These are phyloP conservation scores for Promerops cafer DNA, from an alignment of 2,113 vertebrate genomes.

Conservation along the genomic window DNA sequence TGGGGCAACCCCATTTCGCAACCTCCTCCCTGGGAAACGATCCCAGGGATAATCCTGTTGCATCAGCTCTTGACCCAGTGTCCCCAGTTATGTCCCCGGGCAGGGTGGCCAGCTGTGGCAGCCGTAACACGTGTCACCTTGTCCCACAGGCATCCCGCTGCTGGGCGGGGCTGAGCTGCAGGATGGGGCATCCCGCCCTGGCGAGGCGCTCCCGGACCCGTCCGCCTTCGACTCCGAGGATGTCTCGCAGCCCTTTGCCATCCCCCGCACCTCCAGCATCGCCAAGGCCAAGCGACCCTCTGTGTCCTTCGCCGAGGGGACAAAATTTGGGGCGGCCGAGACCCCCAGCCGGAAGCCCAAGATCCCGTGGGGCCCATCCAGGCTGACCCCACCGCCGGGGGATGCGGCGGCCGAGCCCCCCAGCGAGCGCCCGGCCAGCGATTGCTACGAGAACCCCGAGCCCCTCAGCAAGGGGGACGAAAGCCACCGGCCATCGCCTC, in stretches of 20 bases:
- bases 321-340: constrained; percentile 84
- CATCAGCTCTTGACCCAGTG: background rate
- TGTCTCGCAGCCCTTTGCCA: constrained; percentile 79
- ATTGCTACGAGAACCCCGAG: constrained; percentile 37
- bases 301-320: constrained; percentile 94
- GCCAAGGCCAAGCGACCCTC: constrained; percentile 92
- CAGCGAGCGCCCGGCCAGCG: background rate
- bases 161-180: constrained; percentile 74
- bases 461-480: background rate
- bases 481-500: background rate
- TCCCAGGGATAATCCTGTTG: background rate
- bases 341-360: constrained; percentile 76
- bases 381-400: constrained; percentile 60
- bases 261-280: constrained; percentile 94
- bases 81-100: fast-evolving
- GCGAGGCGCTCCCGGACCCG: constrained; percentile 74
- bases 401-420: background rate
- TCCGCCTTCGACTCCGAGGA: constrained; percentile 80
- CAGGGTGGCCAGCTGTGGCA: background rate
- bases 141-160: background rate
- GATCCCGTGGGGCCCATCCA: constrained; percentile 67
- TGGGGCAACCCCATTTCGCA: background rate
- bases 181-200: constrained; percentile 58
- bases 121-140: background rate
- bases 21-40: background rate